phyloP scores from a whole-genome alignment of 2,797 vertebrate species.

The Hipposideros larvatus region DNA sequence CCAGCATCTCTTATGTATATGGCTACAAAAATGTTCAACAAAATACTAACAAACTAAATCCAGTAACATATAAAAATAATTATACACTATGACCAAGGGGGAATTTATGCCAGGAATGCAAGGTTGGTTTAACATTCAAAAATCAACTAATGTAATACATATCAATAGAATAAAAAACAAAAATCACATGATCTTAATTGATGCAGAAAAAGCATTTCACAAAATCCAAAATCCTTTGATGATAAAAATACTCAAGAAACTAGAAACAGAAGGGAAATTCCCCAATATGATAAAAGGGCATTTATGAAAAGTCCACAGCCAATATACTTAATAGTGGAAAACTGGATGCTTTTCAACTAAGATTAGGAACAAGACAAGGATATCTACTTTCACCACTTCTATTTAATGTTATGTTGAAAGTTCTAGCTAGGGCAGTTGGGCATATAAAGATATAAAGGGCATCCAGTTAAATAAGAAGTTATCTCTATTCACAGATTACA shows the following conservation, averaged over 20 bases:
- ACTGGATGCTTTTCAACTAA: background rate
- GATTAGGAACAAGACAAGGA: background rate
- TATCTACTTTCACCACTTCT: background rate
- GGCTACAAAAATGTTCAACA: background rate
- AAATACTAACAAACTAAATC: background rate
- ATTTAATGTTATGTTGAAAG: background rate
- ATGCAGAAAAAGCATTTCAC: background rate
- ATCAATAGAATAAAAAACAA: background rate
- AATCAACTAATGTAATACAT: background rate
- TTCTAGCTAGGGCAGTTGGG: background rate
- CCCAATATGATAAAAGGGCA: background rate
- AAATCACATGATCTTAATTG: background rate
- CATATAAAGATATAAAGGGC: conserved; percentile 9
- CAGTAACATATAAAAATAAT: background rate
- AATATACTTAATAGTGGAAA: background rate
- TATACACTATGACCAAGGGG: background rate
- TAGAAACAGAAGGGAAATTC: background rate
- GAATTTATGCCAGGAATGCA: background rate
- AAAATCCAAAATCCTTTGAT: background rate
- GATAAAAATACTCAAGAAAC: background rate
- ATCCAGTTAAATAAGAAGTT: background rate
- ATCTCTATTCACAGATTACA: background rate
- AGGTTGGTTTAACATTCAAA: background rate
- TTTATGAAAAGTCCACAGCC: background rate
- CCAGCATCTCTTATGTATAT: background rate